Evolutionary conservation across 2,888 invertebrate genomes (phyloP).

Genomic region (Lacanobia wlatinum): DNA sequence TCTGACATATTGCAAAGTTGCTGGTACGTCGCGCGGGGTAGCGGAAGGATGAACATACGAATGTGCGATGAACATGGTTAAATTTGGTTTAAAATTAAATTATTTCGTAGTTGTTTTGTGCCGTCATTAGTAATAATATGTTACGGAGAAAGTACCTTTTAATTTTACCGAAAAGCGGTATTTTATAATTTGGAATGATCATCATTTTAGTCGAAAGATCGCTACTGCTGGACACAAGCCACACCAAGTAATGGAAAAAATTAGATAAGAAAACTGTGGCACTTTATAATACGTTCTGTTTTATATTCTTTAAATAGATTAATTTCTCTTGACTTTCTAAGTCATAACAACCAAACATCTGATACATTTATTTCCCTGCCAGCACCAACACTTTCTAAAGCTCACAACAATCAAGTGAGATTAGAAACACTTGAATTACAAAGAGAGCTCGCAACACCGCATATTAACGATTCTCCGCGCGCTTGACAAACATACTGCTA

Average conservation of each 20-base stretch:
- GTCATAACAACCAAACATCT: no score
- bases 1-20: slow-evolving; percentile 42
- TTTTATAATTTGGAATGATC: not conserved
- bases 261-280: no score
- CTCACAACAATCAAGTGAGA: slow-evolving; percentile 35
- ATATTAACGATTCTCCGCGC: slow-evolving; percentile 52
- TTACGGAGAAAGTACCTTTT: no score
- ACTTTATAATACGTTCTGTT: no score
- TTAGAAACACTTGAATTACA: slow-evolving; percentile 52
- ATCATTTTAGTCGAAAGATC: no score
- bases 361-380: no score
- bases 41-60: slow-evolving; percentile 22
- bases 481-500: slow-evolving; percentile 46
- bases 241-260: no score
- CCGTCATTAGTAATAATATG: not conserved
- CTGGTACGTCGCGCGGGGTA: slow-evolving; percentile 18
- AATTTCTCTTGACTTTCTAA: no score
- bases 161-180: no score
- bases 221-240: no score
- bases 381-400: no score
- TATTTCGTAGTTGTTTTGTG: slow-evolving; percentile 24
- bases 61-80: not conserved
- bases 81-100: slow-evolving; percentile 13
- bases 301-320: no score
- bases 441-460: slow-evolving; percentile 38